phyloP scores from a whole-genome alignment of 2,797 vertebrate species.

The Siniperca scherzeri region DNA sequence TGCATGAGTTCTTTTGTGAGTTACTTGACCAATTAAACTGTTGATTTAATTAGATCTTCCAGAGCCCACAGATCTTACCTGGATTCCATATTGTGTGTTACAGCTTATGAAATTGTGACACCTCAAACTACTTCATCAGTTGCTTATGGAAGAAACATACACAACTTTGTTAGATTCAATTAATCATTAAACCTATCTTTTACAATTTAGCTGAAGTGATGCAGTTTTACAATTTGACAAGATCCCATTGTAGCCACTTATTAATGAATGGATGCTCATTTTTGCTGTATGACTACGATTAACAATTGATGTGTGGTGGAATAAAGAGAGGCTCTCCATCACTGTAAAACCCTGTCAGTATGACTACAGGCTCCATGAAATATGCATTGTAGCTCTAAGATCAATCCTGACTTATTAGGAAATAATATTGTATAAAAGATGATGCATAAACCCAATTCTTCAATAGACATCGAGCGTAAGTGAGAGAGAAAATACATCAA shows the following conservation, averaged over 20 bases:
- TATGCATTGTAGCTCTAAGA: constrained; percentile 37
- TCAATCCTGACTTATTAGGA: constrained; percentile 53
- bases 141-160: neutral
- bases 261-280: constrained; percentile 41
- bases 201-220: neutral
- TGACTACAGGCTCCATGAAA: constrained; percentile 42
- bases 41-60: constrained; percentile 33
- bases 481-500: constrained; percentile 43
- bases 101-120: constrained; percentile 7
- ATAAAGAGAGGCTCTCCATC: constrained; percentile 45
- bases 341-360: constrained; percentile 41
- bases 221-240: constrained; percentile 3
- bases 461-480: constrained; percentile 8
- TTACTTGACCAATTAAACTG: constrained; percentile 16
- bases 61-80: constrained; percentile 18
- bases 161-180: constrained; percentile 10
- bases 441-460: constrained; percentile 33
- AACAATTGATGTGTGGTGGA: constrained; percentile 37
- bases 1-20: neutral
- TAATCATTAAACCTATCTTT: constrained; percentile 16
- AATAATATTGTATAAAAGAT: constrained; percentile 46
- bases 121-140: constrained; percentile 8
- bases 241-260: constrained; percentile 14
- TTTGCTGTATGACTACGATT: constrained; percentile 24
- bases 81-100: constrained; percentile 1